Evolutionary conservation across 2,797 vertebrate genomes (phyloP), one percentile per base, ranked within the genome.

Genomic region (Parotocinclus haroldoi): DNA sequence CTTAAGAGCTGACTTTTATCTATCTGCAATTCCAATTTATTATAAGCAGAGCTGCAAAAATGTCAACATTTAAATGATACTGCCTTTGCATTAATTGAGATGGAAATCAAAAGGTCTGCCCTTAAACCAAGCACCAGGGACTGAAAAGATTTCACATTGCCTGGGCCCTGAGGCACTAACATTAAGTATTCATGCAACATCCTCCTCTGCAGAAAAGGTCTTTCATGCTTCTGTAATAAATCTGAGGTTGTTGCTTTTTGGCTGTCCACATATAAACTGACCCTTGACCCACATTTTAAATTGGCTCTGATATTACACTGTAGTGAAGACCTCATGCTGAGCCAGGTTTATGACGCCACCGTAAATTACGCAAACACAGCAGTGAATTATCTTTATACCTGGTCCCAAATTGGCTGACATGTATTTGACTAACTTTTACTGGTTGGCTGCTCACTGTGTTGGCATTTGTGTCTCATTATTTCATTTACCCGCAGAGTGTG

Each of bases 121-220:
- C 66, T 73, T 76, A 84, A 83, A 83, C 81, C 66, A 80, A 80
- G 56, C 75, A 73, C 72, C 72, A 77, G 66, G 77, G 56, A 19
- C 42, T 70, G 42, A 71, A 66, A 52, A 58, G 51, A 59, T 63
- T 40, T 62, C n/a, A 51, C 49, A 16, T n/a, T 37, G 51, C 66
- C 57, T 54, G 46, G 58, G 53, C 53, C 72, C 69, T 69, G 36
- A 66, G 51, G 53, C 71, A 49, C 59, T 64, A 19, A 51, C 66
- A 78, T 82, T 79, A 79, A 69, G 77, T 58, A 80, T 80, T 73
- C 75, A 76, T 72, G 63, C 53, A 37, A 69, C 77, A 71, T 77
- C 69, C 44, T 64, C 61, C 64, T 38, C 63, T 54, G 58, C 72
- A 69, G 55, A 69, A 68, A 55, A 66, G 76, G 62, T 79, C 66